A percentile compares a stretch with the other conserved stretches of the same genome.
Conservation (phyloP, 2,888 invertebrate genomes). For the Drosophila birchii region DNA sequence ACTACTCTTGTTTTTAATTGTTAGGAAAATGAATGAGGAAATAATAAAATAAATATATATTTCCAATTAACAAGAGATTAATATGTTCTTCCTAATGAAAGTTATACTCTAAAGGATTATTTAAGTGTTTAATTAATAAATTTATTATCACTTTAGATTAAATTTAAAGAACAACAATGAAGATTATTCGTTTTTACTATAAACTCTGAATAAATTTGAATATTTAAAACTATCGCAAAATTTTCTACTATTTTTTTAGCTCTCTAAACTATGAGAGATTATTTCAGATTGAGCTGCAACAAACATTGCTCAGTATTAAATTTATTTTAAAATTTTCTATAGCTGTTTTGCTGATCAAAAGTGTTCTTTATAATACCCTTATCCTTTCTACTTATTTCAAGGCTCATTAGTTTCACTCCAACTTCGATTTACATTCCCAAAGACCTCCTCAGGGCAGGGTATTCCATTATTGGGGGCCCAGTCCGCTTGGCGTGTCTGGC, state of each 20-base stretch:
- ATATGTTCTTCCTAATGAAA: not conserved
- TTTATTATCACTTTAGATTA: not conserved
- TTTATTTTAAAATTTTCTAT: no score
- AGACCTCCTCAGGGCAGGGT: conserved; percentile 35
- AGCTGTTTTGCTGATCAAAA: not conserved
- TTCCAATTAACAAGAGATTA: not conserved
- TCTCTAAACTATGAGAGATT: not conserved
- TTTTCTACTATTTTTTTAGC: not conserved
- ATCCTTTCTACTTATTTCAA: not conserved
- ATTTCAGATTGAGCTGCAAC: not conserved
- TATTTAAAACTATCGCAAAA: not conserved
- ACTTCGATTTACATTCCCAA: not conserved
- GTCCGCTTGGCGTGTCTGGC: conserved; percentile 58
- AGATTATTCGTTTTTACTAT: no score
- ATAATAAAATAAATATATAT: not conserved
- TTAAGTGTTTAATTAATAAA: not conserved
- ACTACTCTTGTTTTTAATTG: not conserved
- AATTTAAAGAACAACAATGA: not conserved
- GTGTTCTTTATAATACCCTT: not conserved
- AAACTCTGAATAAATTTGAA: not conserved
- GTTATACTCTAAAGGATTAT: not conserved
- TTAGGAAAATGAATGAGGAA: not conserved
- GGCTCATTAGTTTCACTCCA: not conserved
- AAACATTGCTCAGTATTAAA: not conserved
- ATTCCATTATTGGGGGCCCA: conserved; percentile 9